Percentiles rank a stretch among this genome's conserved stretches.
These are phyloP conservation scores for Drosophila lowei DNA, from an alignment of 1,140 invertebrate species.

Conservation along the genomic window DNA sequence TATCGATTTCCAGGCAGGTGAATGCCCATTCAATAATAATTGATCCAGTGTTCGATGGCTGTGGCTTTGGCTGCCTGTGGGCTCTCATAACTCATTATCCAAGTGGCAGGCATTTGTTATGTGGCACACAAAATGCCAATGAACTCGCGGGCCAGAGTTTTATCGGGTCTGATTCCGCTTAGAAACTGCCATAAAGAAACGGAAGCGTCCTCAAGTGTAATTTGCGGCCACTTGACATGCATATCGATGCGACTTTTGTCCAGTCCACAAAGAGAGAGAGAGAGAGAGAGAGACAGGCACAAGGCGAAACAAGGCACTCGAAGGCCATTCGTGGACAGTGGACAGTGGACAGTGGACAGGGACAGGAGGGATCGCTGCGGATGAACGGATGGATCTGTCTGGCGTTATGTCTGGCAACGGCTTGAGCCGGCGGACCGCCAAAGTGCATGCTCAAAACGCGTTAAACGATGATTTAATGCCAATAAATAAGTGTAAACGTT, in stretches of 20 bases:
- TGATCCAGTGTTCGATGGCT: conserved; percentile 39
- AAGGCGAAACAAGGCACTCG: conserved; percentile 13
- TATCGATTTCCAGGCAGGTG: conserved; percentile 23
- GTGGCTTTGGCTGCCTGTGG: conserved; percentile 33
- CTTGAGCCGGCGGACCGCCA: conserved; percentile 28
- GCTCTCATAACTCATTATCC: conserved; percentile 51
- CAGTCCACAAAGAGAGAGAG: not conserved
- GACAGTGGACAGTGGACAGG: conserved; percentile 1
- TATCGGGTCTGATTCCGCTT: conserved; percentile 39
- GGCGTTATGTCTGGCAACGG: not conserved
- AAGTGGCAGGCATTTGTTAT: conserved; percentile 65
- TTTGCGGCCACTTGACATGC: conserved; percentile 74
- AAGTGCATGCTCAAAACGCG: conserved; percentile 77
- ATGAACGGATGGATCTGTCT: not conserved
- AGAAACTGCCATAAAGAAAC: conserved; percentile 57
- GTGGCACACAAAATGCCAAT: conserved; percentile 76
- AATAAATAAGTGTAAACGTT: conserved; percentile 83
- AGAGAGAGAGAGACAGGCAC: not conserved
- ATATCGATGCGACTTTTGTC: conserved; percentile 34
- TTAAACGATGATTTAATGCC: conserved; percentile 83
- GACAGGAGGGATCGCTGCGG: not conserved
- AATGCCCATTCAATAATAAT: conserved; percentile 43
- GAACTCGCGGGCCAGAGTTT: conserved; percentile 42
- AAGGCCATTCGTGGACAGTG: conserved; percentile 27
- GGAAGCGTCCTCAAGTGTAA: conserved; percentile 69